Evolutionary conservation across 1,140 invertebrate species (phyloP).

Genomic region (Melipona quadrifasciata): DNA sequence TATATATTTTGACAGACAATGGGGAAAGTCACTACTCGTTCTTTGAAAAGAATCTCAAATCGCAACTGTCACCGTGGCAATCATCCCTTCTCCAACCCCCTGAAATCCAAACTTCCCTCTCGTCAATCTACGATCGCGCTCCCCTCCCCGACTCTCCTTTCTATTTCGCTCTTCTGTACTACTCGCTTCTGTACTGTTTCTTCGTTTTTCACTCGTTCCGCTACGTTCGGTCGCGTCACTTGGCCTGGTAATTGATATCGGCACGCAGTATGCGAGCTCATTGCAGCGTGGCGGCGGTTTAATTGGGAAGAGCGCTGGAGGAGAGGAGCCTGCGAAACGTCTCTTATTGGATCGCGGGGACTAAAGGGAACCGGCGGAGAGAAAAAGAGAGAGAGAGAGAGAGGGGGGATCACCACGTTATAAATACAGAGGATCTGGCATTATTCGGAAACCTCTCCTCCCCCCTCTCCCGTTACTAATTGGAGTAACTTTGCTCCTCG

Average conservation of each 20-base stretch:
- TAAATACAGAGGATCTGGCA: slow-evolving; percentile 59
- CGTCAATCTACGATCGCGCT: slow-evolving; percentile 39
- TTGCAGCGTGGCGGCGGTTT: slow-evolving; percentile 54
- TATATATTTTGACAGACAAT: neutral
- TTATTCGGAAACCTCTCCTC: slow-evolving; percentile 46
- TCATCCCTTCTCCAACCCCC: slow-evolving; percentile 51
- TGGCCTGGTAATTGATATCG: slow-evolving; percentile 65
- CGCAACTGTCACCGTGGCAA: neutral
- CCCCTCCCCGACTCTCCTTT: slow-evolving; percentile 29
- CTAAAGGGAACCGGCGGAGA: neutral
- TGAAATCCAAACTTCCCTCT: slow-evolving; percentile 32
- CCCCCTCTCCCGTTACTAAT: slow-evolving; percentile 48
- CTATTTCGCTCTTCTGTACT: slow-evolving; percentile 29
- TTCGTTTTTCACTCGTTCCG: slow-evolving; percentile 48
- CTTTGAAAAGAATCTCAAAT: neutral
- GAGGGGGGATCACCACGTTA: slow-evolving; percentile 53
- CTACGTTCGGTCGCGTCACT: slow-evolving; percentile 48
- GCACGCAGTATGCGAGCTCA: slow-evolving; percentile 61
- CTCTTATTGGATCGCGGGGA: slow-evolving; percentile 54
- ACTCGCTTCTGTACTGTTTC: no score
- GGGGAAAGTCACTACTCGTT: no score
- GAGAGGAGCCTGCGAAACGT: slow-evolving; percentile 46
- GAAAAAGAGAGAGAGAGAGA: neutral
- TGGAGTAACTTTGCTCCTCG: slow-evolving; percentile 64
- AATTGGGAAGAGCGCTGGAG: slow-evolving; percentile 60